Evolutionary conservation across 2,797 vertebrate genomes (phyloP).

Genomic region (Tinamus major): DNA sequence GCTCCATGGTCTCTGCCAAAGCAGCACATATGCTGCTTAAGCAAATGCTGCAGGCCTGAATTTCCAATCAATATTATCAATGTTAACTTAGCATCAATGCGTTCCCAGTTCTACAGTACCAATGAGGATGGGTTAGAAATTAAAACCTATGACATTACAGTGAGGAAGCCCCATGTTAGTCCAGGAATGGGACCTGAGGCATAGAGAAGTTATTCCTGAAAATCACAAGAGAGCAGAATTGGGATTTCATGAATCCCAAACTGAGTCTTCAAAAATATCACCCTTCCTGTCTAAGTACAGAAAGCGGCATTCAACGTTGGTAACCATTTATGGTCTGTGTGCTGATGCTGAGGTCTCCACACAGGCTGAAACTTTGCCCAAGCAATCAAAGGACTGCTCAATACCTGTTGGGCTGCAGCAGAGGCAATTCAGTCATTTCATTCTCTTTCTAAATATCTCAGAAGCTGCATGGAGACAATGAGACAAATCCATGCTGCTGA

Average conservation of each 20-base stretch:
- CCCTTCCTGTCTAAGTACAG: not conserved
- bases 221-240: not conserved
- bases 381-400: not conserved
- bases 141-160: not conserved
- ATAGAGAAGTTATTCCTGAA: not conserved
- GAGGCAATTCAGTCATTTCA: not conserved
- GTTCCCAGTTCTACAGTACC: not conserved
- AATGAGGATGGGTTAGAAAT: not conserved
- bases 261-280: not conserved
- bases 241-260: not conserved
- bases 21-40: not conserved
- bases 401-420: not conserved
- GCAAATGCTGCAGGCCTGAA: not conserved
- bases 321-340: not conserved
- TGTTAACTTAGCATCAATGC: not conserved
- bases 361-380: not conserved
- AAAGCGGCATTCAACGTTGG: not conserved
- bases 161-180: not conserved
- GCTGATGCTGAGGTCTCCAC: not conserved
- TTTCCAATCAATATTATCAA: not conserved
- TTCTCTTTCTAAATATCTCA: not conserved
- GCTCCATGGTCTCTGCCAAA: not conserved
- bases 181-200: not conserved
- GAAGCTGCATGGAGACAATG: not conserved
- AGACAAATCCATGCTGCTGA: not conserved